Conservation (phyloP, 2,888 invertebrate species). For the Luffia ferchaultella region DNA sequence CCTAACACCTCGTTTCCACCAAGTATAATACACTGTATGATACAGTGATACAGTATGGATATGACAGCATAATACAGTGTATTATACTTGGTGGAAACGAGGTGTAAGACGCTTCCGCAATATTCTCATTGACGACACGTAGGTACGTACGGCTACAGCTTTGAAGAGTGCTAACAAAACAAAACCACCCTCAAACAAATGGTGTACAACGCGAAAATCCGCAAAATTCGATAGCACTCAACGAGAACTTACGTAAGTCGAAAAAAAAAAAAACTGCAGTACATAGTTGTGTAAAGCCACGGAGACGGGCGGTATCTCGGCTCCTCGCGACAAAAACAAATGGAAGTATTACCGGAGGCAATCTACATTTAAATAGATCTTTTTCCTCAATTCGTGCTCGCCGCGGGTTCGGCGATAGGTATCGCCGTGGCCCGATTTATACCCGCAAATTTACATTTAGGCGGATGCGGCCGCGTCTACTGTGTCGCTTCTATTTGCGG, state of each 20-base stretch:
- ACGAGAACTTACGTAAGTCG: not conserved
- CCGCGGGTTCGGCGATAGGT: conserved; percentile 56
- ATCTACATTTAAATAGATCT: conserved; percentile 65
- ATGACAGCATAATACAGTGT: no score
- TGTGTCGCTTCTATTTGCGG: conserved; percentile 7
- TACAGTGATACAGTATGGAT: no score
- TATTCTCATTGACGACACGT: no score
- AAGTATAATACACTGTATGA: no score
- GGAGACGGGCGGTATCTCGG: conserved; percentile 19
- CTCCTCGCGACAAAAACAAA: conserved; percentile 58
- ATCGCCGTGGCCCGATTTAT: conserved; percentile 55
- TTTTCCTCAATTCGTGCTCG: conserved; percentile 54
- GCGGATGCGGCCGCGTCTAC: conserved; percentile 12
- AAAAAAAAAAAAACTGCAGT: not conserved
- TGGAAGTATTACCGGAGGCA: conserved; percentile 62
- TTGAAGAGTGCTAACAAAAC: no score
- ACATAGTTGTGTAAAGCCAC: not conserved
- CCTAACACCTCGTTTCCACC: no score
- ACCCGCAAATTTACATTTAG: conserved; percentile 51
- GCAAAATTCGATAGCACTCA: not conserved
- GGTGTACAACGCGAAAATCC: no score
- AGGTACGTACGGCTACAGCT: no score
- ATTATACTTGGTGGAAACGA: no score
- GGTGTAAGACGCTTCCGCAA: no score
- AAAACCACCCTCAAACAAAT: no score